Evolutionary conservation across 2,113 vertebrate species (phyloP).

Genomic region (Triplophysa rosa): DNA sequence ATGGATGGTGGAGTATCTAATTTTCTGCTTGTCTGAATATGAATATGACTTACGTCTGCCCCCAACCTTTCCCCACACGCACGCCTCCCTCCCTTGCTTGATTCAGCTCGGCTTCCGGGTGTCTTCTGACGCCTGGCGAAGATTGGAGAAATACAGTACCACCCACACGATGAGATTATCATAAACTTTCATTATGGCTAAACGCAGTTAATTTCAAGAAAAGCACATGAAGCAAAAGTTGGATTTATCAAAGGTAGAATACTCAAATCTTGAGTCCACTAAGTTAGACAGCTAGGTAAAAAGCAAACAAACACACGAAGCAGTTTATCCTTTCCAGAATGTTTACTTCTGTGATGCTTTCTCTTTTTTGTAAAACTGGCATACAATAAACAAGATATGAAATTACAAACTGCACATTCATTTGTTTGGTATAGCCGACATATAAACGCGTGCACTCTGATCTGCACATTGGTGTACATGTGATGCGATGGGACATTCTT

Average conservation of each 20-base stretch:
- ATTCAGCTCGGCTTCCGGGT: not conserved
- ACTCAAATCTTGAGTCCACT: constrained; percentile 29
- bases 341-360: no score
- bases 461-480: no score
- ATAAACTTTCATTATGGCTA: constrained; percentile 48
- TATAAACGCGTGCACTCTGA: no score
- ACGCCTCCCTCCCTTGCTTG: constrained; percentile 19
- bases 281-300: not conserved
- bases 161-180: constrained; percentile 51
- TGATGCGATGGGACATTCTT: no score
- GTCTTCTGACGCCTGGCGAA: not conserved
- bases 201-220: constrained; percentile 49
- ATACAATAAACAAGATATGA: no score
- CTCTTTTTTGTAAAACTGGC: no score
- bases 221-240: constrained; percentile 44
- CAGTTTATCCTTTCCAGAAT: no score
- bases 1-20: constrained; percentile 68
- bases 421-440: no score
- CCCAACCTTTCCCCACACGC: constrained; percentile 9
- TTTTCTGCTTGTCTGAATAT: constrained; percentile 80
- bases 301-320: no score
- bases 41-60: constrained; percentile 67
- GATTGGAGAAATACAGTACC: not conserved
- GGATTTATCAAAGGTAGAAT: constrained; percentile 31
- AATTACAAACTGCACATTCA: no score